phyloP scores from a whole-genome alignment of 1,140 invertebrate genomes.

The Leptestheria dahalacensis region DNA sequence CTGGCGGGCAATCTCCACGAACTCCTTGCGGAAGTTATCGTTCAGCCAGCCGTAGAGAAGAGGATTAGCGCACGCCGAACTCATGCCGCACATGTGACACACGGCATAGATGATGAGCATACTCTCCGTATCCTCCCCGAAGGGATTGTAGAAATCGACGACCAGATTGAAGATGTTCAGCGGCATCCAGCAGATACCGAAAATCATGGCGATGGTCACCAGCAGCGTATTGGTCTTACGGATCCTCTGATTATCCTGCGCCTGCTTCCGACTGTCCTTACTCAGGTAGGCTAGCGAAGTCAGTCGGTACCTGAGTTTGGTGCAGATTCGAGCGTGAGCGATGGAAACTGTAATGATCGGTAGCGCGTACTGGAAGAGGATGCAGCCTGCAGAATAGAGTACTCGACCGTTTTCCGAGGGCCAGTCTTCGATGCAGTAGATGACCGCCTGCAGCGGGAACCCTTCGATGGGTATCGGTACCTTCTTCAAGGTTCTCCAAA shows the following conservation, averaged over 20 bases:
- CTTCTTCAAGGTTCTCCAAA: constrained; percentile 48
- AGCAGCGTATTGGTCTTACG: constrained; percentile 65
- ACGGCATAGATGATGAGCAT: constrained; percentile 52
- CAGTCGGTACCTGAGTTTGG: constrained; percentile 35
- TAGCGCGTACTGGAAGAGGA: constrained; percentile 66
- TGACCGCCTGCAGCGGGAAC: neutral
- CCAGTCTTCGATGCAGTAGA: constrained; percentile 62
- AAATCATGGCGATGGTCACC: constrained; percentile 47
- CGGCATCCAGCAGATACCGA: constrained; percentile 50
- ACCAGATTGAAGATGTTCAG: constrained; percentile 68
- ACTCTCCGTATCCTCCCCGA: constrained; percentile 27
- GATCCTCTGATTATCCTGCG: constrained; percentile 39
- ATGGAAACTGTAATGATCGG: constrained; percentile 61
- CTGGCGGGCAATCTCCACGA: constrained; percentile 28
- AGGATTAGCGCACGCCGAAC: constrained; percentile 68
- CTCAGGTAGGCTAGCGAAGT: neutral
- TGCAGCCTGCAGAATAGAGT: constrained; percentile 63
- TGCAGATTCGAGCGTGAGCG: constrained; percentile 39
- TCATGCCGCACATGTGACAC: constrained; percentile 71
- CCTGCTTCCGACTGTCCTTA: constrained; percentile 3
- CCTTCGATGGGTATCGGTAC: constrained; percentile 33
- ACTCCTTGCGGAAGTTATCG: constrained; percentile 44
- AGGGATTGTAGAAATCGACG: constrained; percentile 36
- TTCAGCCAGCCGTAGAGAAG: constrained; percentile 55
- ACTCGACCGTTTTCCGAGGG: constrained; percentile 50